phyloP scores from a whole-genome alignment of 2,797 vertebrate genomes.

The Oreochromis grahami region DNA sequence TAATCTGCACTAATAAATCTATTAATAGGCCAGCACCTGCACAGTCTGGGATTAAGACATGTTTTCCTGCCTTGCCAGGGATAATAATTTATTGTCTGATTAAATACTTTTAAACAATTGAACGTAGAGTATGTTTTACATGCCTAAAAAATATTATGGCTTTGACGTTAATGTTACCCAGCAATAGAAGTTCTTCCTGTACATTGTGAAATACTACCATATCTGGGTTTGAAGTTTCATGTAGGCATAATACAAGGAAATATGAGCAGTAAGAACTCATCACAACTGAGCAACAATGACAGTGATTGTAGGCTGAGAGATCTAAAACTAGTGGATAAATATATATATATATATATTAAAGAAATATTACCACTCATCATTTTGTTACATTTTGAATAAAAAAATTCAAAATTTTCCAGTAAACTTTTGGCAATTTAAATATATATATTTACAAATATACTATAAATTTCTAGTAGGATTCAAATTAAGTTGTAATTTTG shows the following conservation, averaged over 20 bases:
- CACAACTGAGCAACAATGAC: not conserved
- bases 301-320: not conserved
- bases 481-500: no score
- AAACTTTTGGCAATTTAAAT: no score
- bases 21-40: conserved; percentile 46
- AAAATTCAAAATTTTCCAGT: not conserved
- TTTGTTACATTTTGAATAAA: not conserved
- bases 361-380: not conserved
- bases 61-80: not conserved
- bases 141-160: not conserved
- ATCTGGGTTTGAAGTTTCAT: conserved; percentile 31
- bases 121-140: not conserved
- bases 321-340: not conserved
- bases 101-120: not conserved
- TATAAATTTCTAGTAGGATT: no score
- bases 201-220: conserved; percentile 24
- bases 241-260: conserved; percentile 25
- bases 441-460: not conserved
- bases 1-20: conserved; percentile 60
- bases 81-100: not conserved
- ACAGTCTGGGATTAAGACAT: conserved; percentile 8
- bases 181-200: not conserved
- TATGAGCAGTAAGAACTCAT: conserved; percentile 14
- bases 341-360: not conserved
- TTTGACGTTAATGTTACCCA: not conserved